Evolutionary conservation across 1,140 invertebrate genomes (phyloP), one percentile per base, ranked within the genome.

Genomic region (Drosophila kohkoa): DNA sequence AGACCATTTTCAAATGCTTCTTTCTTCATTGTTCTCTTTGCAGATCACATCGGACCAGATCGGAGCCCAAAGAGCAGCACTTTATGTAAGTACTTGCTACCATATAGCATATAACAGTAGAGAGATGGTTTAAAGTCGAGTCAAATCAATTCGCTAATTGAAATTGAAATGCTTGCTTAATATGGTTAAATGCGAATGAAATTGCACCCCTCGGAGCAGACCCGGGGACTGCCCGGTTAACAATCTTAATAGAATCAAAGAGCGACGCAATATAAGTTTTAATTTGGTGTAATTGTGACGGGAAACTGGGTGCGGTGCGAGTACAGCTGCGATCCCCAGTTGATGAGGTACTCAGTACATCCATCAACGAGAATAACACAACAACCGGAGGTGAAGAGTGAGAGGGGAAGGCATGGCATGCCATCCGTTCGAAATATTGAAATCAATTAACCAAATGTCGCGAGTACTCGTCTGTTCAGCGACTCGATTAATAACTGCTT

Each of bases 381-480:
- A 11, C 20, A 25, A 25, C 3, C 20, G 20, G 38, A 41, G 38
- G 38, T 41, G 38, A 41, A 4, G 45, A 8, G 45, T 32, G 35
- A 38, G 46, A 13, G 15, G 15, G 46, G 46, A 20, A 7, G 46
- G 46, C 20, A 52, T 30, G 45, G 2, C 32, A 8, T 35, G 10
- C 13, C 45, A 32, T 43, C 28, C 30, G 3, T 51, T 32, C 54
- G 11, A 43, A 38, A 49, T 62, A 76, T 77, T 85, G 60, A 75
- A 88, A 85, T 88, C 85, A 88, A 88, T 88, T 88, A 90, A 88
- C 81, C 72, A 59, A 89, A 88, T 81, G 75, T 79, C 85, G 81
- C 81, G 68, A 89, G 81, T 88, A 89, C 85, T 88, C 66, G 65
- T 67, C 69, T 32, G 74, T 55, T 68, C 68, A 63, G 69, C 63